A percentile compares a stretch with the other conserved stretches of the same genome.
Conservation (phyloP, 1,140 invertebrate species). For the Anthonomus grandis region DNA sequence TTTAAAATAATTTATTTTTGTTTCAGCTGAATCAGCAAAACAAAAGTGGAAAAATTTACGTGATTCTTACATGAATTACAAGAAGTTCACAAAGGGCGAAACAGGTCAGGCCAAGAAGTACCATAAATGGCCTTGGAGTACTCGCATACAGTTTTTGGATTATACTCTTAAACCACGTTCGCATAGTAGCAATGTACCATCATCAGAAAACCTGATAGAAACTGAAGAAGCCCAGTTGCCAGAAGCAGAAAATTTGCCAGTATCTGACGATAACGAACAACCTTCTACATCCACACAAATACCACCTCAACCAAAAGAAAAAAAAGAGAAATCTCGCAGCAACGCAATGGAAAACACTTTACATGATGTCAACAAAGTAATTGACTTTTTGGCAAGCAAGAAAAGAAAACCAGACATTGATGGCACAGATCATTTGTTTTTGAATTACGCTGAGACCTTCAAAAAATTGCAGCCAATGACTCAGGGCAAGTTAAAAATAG, state of each 20-base stretch:
- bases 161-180: background rate
- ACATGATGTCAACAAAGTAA: background rate
- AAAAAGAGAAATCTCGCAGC: too few species aligned
- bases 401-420: background rate
- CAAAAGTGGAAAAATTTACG: too few species aligned
- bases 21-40: too few species aligned
- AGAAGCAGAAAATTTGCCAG: background rate
- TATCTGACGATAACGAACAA: conserved; percentile 1
- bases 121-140: too few species aligned
- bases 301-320: background rate
- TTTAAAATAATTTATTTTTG: too few species aligned
- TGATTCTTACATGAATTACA: too few species aligned
- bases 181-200: too few species aligned
- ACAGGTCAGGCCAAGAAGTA: background rate
- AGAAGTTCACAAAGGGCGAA: background rate
- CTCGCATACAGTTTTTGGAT: background rate
- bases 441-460: conserved; percentile 3
- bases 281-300: background rate
- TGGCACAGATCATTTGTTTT: conserved; percentile 7
- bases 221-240: conserved; percentile 2
- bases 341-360: too few species aligned
- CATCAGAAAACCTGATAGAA: too few species aligned
- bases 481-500: background rate
- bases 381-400: conserved; percentile 4
- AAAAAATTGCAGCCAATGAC: background rate